A percentile compares a stretch with the other conserved stretches of the same genome.
phyloP scores from a whole-genome alignment of 2,113 vertebrate species.

The Megaptera novaeangliae region DNA sequence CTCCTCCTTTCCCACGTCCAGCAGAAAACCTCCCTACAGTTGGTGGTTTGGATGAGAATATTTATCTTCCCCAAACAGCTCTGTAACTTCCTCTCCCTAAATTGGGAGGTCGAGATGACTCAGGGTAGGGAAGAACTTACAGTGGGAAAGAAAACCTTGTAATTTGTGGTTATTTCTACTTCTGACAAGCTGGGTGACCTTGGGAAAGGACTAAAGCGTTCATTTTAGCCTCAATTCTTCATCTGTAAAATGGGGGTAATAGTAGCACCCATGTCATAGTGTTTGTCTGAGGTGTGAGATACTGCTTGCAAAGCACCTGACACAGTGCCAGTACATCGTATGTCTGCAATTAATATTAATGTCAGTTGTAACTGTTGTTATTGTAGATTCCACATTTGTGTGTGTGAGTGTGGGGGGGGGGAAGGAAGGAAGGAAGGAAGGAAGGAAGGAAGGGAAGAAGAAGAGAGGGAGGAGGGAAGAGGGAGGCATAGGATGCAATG shows the following conservation, averaged over 20 bases:
- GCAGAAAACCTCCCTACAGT: background rate
- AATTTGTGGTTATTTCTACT: background rate
- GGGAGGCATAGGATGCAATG: background rate
- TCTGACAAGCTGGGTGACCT: background rate
- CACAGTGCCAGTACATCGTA: fast-evolving
- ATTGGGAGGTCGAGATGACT: background rate
- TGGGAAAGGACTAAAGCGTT: background rate
- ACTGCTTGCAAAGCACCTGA: background rate
- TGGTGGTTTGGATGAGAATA: background rate
- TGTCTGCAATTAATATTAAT: background rate
- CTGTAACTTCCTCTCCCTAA: background rate
- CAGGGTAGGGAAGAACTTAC: background rate
- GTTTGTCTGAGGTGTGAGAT: background rate
- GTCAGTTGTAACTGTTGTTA: background rate
- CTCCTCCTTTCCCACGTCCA: background rate
- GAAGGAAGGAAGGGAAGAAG: too few relatives aligned
- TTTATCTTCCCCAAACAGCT: conserved; percentile 27
- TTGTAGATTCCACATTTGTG: background rate
- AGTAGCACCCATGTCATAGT: background rate
- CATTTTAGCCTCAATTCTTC: background rate
- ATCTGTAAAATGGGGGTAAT: background rate
- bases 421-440: background rate
- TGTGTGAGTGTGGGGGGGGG: background rate
- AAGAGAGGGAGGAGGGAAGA: too few relatives aligned
- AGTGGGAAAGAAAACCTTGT: background rate